Conservation (phyloP, 2,113 vertebrate genomes). For the Hyaena hyaena region DNA sequence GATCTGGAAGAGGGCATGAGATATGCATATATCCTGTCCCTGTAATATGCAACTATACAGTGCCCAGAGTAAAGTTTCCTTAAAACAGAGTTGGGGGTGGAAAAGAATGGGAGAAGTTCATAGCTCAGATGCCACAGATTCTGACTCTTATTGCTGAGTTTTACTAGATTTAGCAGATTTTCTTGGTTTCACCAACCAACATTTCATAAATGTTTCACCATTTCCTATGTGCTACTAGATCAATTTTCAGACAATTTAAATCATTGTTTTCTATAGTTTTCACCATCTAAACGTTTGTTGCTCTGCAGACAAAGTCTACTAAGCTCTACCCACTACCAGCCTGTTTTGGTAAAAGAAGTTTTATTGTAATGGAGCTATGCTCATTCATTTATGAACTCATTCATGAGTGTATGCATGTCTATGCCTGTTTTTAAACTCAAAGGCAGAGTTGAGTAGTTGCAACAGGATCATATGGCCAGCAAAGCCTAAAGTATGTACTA, state of each 20-base stretch:
- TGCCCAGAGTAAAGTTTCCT: not conserved
- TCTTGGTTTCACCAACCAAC: not conserved
- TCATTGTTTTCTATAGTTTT: not conserved
- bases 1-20: not conserved
- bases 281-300: not conserved
- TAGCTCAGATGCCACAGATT: not conserved
- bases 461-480: not conserved
- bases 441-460: not conserved
- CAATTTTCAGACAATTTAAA: not conserved
- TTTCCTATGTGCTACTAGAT: not conserved
- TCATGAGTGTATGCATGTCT: not conserved
- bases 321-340: not conserved
- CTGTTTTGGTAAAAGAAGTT: conserved; percentile 1
- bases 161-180: conserved; percentile 9
- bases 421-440: not conserved
- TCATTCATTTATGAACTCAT: not conserved
- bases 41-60: not conserved
- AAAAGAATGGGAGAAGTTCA: not conserved
- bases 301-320: not conserved
- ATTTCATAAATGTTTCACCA: not conserved
- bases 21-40: not conserved
- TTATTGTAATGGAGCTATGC: not conserved
- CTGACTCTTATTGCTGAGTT: not conserved
- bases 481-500: not conserved
- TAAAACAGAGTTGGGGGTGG: not conserved